Base-by-base conservation (phyloP, 2,888 invertebrate species). In the Nymphalis urticae region DNA sequence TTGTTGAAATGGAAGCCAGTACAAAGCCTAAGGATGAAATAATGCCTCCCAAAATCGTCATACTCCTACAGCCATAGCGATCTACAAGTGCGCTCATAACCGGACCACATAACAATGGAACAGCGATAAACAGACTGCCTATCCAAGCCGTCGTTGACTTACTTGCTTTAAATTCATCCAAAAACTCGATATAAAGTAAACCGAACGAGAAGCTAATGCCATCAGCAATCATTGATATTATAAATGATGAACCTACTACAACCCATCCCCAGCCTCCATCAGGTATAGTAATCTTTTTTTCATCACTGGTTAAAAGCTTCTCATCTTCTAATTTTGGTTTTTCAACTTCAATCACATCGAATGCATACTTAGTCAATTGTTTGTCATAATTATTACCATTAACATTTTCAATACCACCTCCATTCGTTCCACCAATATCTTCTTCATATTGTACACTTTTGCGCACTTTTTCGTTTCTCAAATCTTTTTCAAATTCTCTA, bases 181-280 rank as follows among this genome's bases (percentile, higher is more conserved):
- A 90, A 78, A 98, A 95, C 79, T 97, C 96, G 0, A 96, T 95
- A 81, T 96, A 97, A 10, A 98, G 93, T 21, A 98, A 92, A 0
- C 98, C 99, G 84, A 98, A 98, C 1, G 97, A 97, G 85, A 98
- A 98, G 63, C 97, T 97, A 68, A 98, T 95, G 0, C 98, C 98
- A 85, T 98, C 98, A 51, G 97, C 97, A 62, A 98, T 96, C 90
- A 97, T 95, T 24, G 97, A 97, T 68, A 98, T 95, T 54, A 97
- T 84, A 75, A 98, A 95, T 0, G 97, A 97, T 5, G 97, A 95
- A 51, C 96, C 85, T 0, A 98, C 98, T 1, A 98, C 96, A 24
- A 97, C 93, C 98, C 97, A 98, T 10, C 97, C 97, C 96, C 96
- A 97, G 2, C 96, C 97, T 1, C 97, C 97, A 77, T 97, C 97